phyloP scores from a whole-genome alignment of 2,797 vertebrate species.

The Bovichtus diacanthus region DNA sequence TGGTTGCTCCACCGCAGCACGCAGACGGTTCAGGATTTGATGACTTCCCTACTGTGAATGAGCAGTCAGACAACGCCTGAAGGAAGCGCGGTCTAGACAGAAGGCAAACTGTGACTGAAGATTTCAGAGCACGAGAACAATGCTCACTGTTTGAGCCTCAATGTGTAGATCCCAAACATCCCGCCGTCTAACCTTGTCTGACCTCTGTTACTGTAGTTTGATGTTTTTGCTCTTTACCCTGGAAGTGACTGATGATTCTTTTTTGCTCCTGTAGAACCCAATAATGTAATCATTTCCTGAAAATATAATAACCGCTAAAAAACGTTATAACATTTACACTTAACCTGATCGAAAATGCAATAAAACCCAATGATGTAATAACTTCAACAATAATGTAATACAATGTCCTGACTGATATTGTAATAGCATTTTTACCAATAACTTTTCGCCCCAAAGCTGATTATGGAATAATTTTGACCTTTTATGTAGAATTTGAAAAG shows the following conservation, averaged over 20 bases:
- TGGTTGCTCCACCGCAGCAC: constrained; percentile 22
- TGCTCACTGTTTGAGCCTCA: constrained; percentile 31
- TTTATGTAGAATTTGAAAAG: not conserved
- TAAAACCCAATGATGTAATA: not conserved
- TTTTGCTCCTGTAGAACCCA: not conserved
- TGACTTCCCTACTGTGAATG: constrained; percentile 51
- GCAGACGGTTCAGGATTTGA: constrained; percentile 60
- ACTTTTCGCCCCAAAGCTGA: not conserved
- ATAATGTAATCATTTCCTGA: not conserved
- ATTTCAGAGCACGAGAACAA: constrained; percentile 35
- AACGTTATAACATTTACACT: not conserved
- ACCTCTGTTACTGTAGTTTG: constrained; percentile 24
- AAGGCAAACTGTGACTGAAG: constrained; percentile 49
- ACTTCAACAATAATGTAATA: not conserved
- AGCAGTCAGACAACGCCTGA: constrained; percentile 60
- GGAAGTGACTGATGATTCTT: constrained; percentile 19
- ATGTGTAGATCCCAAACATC: not conserved
- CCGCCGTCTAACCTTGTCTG: not conserved
- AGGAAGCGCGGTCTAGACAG: constrained; percentile 64
- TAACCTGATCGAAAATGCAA: not conserved
- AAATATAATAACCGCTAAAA: not conserved
- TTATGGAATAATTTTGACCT: not conserved
- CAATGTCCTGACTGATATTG: not conserved
- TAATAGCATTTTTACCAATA: not conserved
- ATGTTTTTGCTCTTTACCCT: constrained; percentile 1